Base-by-base conservation (phyloP, 2,113 vertebrate species). In the Callorhinus ursinus region DNA sequence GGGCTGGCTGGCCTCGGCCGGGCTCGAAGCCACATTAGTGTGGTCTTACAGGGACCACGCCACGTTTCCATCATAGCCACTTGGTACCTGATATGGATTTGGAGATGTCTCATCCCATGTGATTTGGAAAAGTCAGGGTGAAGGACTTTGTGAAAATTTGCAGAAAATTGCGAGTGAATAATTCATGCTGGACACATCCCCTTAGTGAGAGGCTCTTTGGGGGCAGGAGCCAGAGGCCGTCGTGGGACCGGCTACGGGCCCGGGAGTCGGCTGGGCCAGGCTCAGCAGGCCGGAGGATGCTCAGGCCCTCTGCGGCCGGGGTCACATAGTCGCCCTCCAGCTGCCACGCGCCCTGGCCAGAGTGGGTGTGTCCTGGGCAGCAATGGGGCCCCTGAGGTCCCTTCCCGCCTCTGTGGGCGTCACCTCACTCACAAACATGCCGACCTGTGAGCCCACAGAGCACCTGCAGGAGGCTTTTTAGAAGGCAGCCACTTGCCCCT, bases 11-110 rank as follows among this genome's bases (percentile, higher is more conserved):
- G 51, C 65, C 65, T 59, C 4, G 0, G 19, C 4, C 1, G 11
- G 55, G 63, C 84, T 22, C 74, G 19, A 63, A 76, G 55, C 49
- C n/a, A 1, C 8, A 0, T 5, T 2, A 3, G 36, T 5, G 1
- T 6, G 7, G 61, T 51, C 65, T 63, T 51, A 6, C 5, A 1
- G 36, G 76, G 61, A 49, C 84, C 16, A 2, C 1, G 1, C 55
- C 51, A 7, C 0, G 2, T n/a, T 4, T 15, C 0, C 2, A 11
- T 57, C 67, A n/a, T 7, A 5, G 11, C 31, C 5, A 9, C 14
- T 4, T 31, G 49, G 46, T 39, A 9, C 7, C 19, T 79, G 12
- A 4, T 36, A 2, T 63, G 67, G 21, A 63, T 51, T 71, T n/a
- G 13, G 21, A 36, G 31, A 26, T 18, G 51, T n/a, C 76, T 49